These are phyloP conservation scores for Coelopa pilipes DNA, from an alignment of 2,888 invertebrate species.

Conservation along the genomic window DNA sequence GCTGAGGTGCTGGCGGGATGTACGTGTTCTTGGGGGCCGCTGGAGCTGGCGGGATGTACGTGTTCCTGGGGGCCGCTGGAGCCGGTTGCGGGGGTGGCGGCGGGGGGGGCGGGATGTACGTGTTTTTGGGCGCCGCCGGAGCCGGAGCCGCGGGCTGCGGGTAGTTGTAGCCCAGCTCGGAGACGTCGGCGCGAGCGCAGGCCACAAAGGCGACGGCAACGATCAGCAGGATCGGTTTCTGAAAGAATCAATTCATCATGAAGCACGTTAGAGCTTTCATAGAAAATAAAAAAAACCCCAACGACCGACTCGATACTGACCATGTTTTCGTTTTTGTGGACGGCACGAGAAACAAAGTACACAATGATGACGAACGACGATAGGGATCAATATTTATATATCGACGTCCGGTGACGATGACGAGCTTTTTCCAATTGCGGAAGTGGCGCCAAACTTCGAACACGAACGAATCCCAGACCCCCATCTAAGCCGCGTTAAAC, in stretches of 20 bases:
- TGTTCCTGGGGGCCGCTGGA: slow-evolving; percentile 35
- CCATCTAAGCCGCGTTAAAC: too few species aligned
- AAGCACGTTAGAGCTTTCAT: background rate
- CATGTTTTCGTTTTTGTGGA: slow-evolving; percentile 2
- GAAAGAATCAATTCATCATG: slow-evolving; percentile 7
- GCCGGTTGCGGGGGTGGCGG: slow-evolving; percentile 37
- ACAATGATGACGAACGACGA: background rate
- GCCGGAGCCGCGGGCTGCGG: slow-evolving; percentile 35
- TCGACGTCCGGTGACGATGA: background rate
- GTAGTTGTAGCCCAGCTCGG: slow-evolving; percentile 43
- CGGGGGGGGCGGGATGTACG: slow-evolving; percentile 36
- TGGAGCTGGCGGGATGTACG: slow-evolving; percentile 35
- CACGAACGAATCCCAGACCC: too few species aligned
- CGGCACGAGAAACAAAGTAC: background rate
- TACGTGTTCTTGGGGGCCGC: slow-evolving; percentile 26
- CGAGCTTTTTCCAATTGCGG: background rate
- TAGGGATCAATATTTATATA: background rate
- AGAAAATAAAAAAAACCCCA: too few species aligned
- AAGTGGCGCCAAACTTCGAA: background rate
- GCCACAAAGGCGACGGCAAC: slow-evolving; percentile 34
- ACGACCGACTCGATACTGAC: background rate
- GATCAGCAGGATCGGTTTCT: slow-evolving; percentile 41
- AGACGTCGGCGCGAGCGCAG: slow-evolving; percentile 40
- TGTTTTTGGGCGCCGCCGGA: slow-evolving; percentile 35
- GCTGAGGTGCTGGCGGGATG: slow-evolving; percentile 26